Conservation (phyloP, 2,113 vertebrate species). For the Dendrocopos noguchii region DNA sequence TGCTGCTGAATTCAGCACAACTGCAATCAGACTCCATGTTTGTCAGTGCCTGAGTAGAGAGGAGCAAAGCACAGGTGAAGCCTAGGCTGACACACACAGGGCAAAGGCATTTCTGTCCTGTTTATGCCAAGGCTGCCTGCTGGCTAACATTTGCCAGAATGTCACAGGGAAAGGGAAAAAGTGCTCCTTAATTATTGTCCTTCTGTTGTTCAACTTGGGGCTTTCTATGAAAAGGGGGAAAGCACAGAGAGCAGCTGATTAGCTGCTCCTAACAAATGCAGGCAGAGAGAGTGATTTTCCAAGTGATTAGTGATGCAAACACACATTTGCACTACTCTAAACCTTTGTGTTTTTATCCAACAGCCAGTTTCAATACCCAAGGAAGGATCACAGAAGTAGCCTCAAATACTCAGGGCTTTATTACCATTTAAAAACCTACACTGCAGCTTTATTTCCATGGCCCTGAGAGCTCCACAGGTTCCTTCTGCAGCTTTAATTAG, state of each 20-base stretch:
- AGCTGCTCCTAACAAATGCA: background rate
- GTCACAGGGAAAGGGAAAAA: background rate
- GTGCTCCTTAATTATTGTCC: background rate
- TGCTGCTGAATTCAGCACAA: background rate
- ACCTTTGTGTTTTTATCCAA: background rate
- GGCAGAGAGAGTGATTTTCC: conserved; percentile 18
- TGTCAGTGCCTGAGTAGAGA: fast-evolving
- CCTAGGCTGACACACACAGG: background rate
- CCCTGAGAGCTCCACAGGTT: background rate
- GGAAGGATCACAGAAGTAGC: background rate
- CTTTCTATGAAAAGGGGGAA: conserved; percentile 12
- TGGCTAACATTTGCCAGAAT: background rate
- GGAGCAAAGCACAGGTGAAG: background rate
- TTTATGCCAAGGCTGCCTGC: background rate
- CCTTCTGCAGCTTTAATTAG: background rate
- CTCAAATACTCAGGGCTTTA: background rate
- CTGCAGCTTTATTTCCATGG: background rate
- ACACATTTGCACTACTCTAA: background rate
- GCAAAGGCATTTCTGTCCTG: background rate
- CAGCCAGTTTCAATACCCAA: background rate
- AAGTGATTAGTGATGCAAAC: conserved; percentile 12
- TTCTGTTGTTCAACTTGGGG: background rate
- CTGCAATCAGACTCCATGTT: fast-evolving
- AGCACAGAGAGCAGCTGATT: conserved; percentile 5
- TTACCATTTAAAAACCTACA: background rate